Evolutionary conservation across 2,113 vertebrate genomes (phyloP).

Genomic region (Chrysemys picta): DNA sequence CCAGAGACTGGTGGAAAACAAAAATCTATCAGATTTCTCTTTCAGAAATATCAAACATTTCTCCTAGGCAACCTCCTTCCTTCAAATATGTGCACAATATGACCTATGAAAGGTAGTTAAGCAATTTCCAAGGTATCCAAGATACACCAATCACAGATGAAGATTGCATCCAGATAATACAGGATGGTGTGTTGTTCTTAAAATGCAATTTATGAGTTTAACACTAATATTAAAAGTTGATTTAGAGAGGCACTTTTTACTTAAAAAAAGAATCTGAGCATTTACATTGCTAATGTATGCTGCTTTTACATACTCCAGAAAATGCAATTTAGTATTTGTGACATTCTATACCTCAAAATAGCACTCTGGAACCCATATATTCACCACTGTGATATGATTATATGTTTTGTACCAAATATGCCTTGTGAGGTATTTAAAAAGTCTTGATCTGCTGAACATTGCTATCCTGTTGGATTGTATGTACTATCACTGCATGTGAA

Average conservation of each 20-base stretch:
- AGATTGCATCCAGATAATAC: not conserved
- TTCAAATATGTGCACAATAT: not conserved
- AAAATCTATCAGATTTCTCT: not conserved
- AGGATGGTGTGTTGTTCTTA: not conserved
- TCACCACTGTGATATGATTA: no score
- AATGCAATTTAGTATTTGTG: not conserved
- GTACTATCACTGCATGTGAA: no score
- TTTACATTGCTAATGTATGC: not conserved
- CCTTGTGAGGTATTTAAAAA: no score
- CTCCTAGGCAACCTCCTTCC: not conserved
- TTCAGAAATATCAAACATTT: not conserved
- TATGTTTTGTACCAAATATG: no score
- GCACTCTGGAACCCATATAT: no score
- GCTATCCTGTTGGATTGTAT: no score
- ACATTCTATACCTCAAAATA: no score
- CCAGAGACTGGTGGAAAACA: not conserved
- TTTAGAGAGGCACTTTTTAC: not conserved
- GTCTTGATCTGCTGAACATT: no score
- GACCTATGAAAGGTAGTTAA: not conserved
- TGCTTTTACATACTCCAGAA: no score
- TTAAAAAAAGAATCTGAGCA: not conserved
- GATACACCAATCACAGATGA: not conserved
- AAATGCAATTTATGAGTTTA: not conserved
- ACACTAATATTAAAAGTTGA: not conserved
- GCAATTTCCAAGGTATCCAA: not conserved